These are phyloP conservation scores for Pipistrellus pipistrellus DNA, from an alignment of 2,797 vertebrate genomes.

Conservation along the genomic window DNA sequence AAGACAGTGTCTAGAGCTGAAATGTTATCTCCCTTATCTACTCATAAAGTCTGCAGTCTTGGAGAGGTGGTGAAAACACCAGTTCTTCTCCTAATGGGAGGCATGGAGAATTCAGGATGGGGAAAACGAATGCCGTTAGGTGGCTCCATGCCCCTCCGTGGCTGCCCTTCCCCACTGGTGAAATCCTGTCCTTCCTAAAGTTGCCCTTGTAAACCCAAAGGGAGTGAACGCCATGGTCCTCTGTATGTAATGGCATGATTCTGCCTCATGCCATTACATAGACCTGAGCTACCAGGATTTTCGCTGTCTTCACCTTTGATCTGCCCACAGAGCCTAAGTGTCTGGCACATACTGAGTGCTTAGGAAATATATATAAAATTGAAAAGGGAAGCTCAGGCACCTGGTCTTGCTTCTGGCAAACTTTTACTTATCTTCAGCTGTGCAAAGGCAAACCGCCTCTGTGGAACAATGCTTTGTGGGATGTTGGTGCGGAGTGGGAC, in stretches of 20 bases:
- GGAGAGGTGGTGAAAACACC: background rate
- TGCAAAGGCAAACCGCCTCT: background rate
- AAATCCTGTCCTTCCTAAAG: background rate
- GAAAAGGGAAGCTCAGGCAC: background rate
- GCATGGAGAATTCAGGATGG: background rate
- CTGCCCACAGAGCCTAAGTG: background rate
- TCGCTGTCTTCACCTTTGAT: background rate
- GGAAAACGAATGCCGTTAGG: background rate
- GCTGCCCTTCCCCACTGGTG: background rate
- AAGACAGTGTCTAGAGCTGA: background rate
- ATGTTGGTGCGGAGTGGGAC: background rate
- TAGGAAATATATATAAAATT: background rate
- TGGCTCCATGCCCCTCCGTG: background rate
- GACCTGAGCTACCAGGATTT: background rate
- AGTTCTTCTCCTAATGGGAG: background rate
- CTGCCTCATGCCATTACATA: rapidly evolving
- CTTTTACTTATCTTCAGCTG: background rate
- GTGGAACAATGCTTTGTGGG: background rate
- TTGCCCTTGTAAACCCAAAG: background rate
- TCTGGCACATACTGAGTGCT: background rate
- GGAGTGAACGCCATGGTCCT: rapidly evolving
- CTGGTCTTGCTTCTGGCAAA: background rate
- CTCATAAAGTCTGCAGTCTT: background rate
- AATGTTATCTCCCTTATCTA: background rate
- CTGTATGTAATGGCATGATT: too few species aligned